phyloP scores from a whole-genome alignment of 2,888 invertebrate genomes.

The Tiliacea citrago region DNA sequence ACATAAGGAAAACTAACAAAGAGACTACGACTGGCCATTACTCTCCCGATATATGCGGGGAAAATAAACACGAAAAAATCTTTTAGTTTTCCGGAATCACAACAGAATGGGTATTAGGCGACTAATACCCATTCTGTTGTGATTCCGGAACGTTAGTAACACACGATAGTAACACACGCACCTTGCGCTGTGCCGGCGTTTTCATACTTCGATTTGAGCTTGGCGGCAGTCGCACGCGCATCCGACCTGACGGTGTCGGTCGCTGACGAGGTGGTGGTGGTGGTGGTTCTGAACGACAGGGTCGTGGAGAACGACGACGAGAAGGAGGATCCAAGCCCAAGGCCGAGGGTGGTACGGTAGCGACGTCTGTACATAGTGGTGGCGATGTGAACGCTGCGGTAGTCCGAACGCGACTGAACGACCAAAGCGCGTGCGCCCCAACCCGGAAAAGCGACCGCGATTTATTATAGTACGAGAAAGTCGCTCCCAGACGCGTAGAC shows the following conservation, averaged over 20 bases:
- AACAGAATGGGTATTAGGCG: constrained; percentile 48
- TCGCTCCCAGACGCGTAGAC: constrained; percentile 77
- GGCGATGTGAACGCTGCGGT: constrained; percentile 74
- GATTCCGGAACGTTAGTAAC: no score
- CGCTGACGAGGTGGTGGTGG: constrained; percentile 74
- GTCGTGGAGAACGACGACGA: constrained; percentile 84
- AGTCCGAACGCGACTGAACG: constrained; percentile 80
- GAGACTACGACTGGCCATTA: constrained; percentile 45
- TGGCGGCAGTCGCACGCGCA: constrained; percentile 88
- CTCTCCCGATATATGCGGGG: constrained; percentile 35
- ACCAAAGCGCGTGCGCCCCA: constrained; percentile 80
- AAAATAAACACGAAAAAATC: constrained; percentile 55
- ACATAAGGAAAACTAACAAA: constrained; percentile 65
- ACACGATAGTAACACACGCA: constrained; percentile 74
- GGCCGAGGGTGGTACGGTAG: constrained; percentile 87
- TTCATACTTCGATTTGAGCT: constrained; percentile 88
- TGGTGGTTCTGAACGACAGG: constrained; percentile 83
- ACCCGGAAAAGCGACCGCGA: constrained; percentile 86
- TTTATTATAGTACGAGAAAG: constrained; percentile 84
- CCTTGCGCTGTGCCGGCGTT: constrained; percentile 89
- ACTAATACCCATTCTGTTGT: no score
- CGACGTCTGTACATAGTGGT: constrained; percentile 86
- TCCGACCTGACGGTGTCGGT: constrained; percentile 85
- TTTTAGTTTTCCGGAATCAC: constrained; percentile 32
- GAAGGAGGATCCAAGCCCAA: constrained; percentile 86